Evolutionary conservation across 2,888 invertebrate genomes (phyloP).

Genomic region (Drosophila barbarae): DNA sequence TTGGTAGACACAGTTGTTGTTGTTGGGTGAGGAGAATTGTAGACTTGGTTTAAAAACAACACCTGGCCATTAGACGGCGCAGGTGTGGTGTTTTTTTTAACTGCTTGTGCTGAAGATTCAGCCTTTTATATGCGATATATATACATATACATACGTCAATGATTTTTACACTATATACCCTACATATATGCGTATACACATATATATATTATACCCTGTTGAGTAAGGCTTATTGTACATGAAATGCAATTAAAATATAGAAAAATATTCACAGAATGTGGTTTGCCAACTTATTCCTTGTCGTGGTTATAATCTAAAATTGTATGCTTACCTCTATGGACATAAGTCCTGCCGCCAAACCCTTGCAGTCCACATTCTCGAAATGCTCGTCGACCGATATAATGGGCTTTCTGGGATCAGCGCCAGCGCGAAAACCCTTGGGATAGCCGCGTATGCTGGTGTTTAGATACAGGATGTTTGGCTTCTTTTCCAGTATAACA

Average conservation of each 20-base stretch:
- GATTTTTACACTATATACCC: constrained; percentile 56
- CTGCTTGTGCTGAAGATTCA: constrained; percentile 60
- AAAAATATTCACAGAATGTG: not conserved
- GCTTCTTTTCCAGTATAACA: constrained; percentile 83
- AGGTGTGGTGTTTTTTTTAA: constrained; percentile 33
- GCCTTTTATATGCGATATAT: constrained; percentile 47
- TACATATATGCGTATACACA: constrained; percentile 43
- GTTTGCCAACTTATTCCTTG: not conserved
- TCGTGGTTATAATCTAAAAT: not conserved
- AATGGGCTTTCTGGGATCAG: constrained; percentile 88
- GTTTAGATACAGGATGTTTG: constrained; percentile 92
- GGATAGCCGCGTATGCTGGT: constrained; percentile 91
- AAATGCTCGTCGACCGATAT: constrained; percentile 88
- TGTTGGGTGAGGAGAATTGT: constrained; percentile 50
- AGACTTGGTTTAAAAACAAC: constrained; percentile 60
- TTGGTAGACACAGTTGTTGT: constrained; percentile 49
- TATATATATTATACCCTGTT: constrained; percentile 59
- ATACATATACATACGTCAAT: constrained; percentile 39
- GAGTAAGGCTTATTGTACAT: constrained; percentile 55
- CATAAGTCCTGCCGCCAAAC: constrained; percentile 83
- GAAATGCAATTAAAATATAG: constrained; percentile 43
- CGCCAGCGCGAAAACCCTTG: constrained; percentile 89
- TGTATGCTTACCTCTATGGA: constrained; percentile 82
- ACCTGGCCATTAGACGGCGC: constrained; percentile 28
- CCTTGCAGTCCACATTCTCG: constrained; percentile 85